Conservation (phyloP, 2,888 invertebrate genomes). For the Idaea aversata region DNA sequence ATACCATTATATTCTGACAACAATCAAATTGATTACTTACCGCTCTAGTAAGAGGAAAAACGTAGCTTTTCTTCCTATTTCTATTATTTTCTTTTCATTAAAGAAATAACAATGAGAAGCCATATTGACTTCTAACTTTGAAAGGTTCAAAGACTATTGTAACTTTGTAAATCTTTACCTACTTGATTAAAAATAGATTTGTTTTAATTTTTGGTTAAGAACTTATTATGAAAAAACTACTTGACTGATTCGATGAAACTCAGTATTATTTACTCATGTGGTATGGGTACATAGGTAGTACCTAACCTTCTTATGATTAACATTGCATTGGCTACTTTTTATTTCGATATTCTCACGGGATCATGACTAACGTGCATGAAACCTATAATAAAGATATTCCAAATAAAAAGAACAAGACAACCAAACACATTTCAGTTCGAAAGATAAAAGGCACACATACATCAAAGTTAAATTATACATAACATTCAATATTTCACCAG, state of each 20-base stretch:
- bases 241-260: neutral
- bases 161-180: neutral
- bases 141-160: neutral
- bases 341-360: neutral
- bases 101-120: neutral
- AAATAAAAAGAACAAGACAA: neutral
- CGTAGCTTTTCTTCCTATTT: neutral
- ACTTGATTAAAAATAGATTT: no score
- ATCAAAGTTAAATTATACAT: neutral
- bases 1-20: neutral
- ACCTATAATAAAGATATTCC: neutral
- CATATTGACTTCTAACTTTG: neutral
- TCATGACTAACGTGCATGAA: neutral
- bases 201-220: no score
- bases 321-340: neutral
- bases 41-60: neutral
- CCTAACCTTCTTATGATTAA: no score
- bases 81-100: neutral
- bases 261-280: no score
- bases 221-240: neutral
- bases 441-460: neutral
- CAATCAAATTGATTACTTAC: neutral
- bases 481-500: neutral
- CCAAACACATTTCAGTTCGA: neutral
- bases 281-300: no score